Evolutionary conservation across 92 coral and sea anemone genomes (phyloP).

Genomic region (Diadumene lineata): DNA sequence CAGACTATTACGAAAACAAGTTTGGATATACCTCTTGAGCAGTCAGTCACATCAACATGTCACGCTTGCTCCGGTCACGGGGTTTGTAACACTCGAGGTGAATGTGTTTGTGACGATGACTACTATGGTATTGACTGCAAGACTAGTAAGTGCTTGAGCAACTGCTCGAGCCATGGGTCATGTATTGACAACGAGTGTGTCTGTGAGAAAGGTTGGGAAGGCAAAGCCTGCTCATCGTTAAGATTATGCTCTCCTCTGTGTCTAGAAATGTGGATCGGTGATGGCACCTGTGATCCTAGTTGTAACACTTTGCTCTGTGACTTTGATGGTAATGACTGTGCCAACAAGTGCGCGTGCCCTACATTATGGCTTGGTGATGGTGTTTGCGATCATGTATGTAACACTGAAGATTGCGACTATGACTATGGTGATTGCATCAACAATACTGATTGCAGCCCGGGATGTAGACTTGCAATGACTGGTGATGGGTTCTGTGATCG

Average conservation of each 20-base stretch:
- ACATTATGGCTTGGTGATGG: constrained; percentile 58
- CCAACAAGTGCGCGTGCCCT: constrained; percentile 47
- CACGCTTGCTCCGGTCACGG: constrained; percentile 67
- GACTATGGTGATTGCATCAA: constrained; percentile 57
- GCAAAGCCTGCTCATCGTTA: constrained; percentile 56
- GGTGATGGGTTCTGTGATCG: constrained; percentile 68
- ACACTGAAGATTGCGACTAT: constrained; percentile 37
- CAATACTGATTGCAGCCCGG: constrained; percentile 36
- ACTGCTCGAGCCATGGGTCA: constrained; percentile 59
- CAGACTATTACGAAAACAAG: no score
- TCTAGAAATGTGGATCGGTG: constrained; percentile 60
- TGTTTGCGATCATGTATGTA: constrained; percentile 54
- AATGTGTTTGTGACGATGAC: constrained; percentile 46
- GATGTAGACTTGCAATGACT: constrained; percentile 37
- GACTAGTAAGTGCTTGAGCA: constrained; percentile 45
- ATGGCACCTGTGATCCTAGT: constrained; percentile 50
- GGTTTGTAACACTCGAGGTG: constrained; percentile 42
- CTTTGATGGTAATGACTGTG: constrained; percentile 54
- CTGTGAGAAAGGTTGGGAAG: constrained; percentile 62
- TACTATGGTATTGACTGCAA: constrained; percentile 49
- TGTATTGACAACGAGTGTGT: constrained; percentile 50
- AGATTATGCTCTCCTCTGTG: constrained; percentile 49
- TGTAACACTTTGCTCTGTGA: constrained; percentile 41
- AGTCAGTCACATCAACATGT: no score
- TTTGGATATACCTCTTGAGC: no score